Evolutionary conservation across 1,140 invertebrate species (phyloP).

Genomic region (Zaprionus gabonicus): DNA sequence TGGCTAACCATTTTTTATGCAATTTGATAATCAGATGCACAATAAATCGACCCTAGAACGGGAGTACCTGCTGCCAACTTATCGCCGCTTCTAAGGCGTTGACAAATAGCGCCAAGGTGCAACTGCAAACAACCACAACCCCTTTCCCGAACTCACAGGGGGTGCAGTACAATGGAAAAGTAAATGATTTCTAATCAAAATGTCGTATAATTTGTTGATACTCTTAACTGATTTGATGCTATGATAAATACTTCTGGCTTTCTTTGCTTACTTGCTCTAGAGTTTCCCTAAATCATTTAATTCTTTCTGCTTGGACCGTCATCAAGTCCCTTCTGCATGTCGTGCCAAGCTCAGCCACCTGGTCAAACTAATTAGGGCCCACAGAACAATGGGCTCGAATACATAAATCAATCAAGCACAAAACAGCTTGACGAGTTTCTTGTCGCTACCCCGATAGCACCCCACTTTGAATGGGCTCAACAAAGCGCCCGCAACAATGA

Average conservation of each 20-base stretch:
- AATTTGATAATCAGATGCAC: constrained; percentile 78
- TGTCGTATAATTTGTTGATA: not conserved
- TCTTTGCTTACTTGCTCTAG: not conserved
- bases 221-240: not conserved
- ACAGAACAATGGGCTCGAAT: constrained; percentile 67
- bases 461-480: constrained; percentile 16
- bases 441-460: constrained; percentile 34
- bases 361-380: constrained; percentile 80
- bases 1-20: constrained; percentile 78
- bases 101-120: constrained; percentile 57
- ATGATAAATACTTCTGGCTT: not conserved
- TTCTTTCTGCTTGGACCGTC: not conserved
- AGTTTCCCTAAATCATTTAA: not conserved
- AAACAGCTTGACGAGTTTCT: constrained; percentile 76
- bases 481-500: constrained; percentile 60
- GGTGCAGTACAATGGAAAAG: not conserved
- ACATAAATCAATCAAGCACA: constrained; percentile 79
- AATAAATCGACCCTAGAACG: constrained; percentile 57
- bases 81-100: constrained; percentile 60
- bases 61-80: constrained; percentile 52
- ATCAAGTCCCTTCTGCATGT: not conserved
- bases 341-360: constrained; percentile 48
- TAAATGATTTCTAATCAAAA: not conserved
- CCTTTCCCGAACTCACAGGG: not conserved
- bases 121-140: not conserved